Percentiles rank a stretch among this genome's conserved stretches.
Conservation (phyloP, 2,113 vertebrate species). For the Turnix velox region DNA sequence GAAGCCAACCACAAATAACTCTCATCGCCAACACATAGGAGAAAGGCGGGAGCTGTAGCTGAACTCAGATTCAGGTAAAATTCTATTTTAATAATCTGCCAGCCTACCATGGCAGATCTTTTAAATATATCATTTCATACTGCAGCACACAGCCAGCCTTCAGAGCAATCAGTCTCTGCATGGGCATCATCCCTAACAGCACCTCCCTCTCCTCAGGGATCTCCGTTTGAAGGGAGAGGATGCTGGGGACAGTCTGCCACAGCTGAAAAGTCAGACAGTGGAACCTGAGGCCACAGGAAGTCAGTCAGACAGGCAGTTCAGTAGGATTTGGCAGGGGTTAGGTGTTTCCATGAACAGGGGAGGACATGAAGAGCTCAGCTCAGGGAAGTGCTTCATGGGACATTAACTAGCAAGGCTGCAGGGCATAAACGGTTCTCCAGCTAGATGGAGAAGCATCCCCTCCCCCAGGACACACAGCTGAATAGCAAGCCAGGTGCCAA, state of each 20-base stretch:
- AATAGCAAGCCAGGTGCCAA: constrained; percentile 24
- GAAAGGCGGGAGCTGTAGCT: not conserved
- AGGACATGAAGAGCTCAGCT: constrained; percentile 20
- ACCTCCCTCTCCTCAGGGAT: not conserved
- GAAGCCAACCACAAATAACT: not conserved
- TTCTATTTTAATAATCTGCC: not conserved
- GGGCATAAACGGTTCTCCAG: constrained; percentile 50
- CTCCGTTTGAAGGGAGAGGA: not conserved
- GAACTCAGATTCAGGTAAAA: not conserved
- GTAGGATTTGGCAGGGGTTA: constrained; percentile 49
- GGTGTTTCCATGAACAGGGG: constrained; percentile 36
- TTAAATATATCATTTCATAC: not conserved
- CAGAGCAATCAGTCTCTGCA: not conserved
- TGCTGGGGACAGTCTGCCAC: not conserved
- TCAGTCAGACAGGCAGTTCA: constrained; percentile 49
- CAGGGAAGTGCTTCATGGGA: constrained; percentile 48
- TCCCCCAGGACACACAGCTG: not conserved
- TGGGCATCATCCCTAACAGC: not conserved
- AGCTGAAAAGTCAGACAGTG: constrained; percentile 37
- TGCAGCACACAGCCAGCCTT: not conserved
- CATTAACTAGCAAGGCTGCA: constrained; percentile 47
- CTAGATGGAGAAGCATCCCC: not conserved
- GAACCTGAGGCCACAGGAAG: constrained; percentile 58
- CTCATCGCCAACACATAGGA: not conserved
- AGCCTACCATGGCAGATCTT: not conserved